Percentiles rank a stretch among this genome's conserved stretches.
Evolutionary conservation across 2,113 vertebrate species (phyloP).

Genomic region (Alligator mississippiensis): DNA sequence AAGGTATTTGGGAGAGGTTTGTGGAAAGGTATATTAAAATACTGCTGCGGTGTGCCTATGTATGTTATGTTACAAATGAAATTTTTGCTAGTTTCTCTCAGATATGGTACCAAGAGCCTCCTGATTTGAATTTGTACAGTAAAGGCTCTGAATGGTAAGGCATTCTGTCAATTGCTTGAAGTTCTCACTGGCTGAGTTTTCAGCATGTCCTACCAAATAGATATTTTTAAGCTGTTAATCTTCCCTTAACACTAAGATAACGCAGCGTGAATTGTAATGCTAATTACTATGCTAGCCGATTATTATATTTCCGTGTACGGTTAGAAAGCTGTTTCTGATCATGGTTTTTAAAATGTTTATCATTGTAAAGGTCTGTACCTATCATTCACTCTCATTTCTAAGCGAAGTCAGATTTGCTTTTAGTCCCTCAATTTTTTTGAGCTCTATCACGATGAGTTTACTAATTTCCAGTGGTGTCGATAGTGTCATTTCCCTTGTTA

Average conservation of each 20-base stretch:
- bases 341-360: background rate
- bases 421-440: background rate
- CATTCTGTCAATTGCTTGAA: conserved; percentile 54
- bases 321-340: background rate
- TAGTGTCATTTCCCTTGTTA: background rate
- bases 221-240: conserved; percentile 22
- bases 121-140: conserved; percentile 44
- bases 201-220: conserved; percentile 52
- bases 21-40: background rate
- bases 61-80: conserved; percentile 35
- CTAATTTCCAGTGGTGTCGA: background rate
- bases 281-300: conserved; percentile 19
- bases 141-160: conserved; percentile 70
- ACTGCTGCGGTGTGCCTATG: background rate
- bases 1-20: background rate
- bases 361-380: background rate
- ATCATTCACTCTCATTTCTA: background rate
- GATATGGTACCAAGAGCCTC: conserved; percentile 47
- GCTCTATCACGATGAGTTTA: background rate
- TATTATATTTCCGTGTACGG: background rate
- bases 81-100: conserved; percentile 59
- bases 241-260: background rate
- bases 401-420: background rate
- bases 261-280: conserved; percentile 16
- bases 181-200: conserved; percentile 52